These are phyloP conservation scores for Sesia bembeciformis DNA, from an alignment of 2,888 invertebrate genomes.

Conservation along the genomic window DNA sequence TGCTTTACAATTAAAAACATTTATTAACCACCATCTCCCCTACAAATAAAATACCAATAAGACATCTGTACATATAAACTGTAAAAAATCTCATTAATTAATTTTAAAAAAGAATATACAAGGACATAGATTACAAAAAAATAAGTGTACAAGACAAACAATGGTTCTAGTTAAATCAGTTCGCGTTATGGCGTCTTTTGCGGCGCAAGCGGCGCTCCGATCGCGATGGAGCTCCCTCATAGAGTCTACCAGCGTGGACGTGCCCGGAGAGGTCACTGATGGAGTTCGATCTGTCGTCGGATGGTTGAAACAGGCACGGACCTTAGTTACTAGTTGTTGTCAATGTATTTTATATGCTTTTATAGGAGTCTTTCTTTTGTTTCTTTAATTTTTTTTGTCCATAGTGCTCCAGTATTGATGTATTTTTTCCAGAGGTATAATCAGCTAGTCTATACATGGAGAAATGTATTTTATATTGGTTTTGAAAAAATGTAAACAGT, in stretches of 20 bases:
- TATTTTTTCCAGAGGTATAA: too few species aligned
- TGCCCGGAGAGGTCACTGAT: slow-evolving; percentile 78
- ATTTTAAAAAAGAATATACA: neutral
- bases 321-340: too few species aligned
- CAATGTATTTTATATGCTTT: too few species aligned
- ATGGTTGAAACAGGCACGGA: slow-evolving; percentile 85
- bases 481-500: too few species aligned
- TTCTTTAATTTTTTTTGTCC: too few species aligned
- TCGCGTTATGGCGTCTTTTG: slow-evolving; percentile 78
- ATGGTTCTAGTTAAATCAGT: slow-evolving; percentile 52
- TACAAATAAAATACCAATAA: too few species aligned
- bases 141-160: slow-evolving; percentile 5
- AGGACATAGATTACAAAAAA: neutral
- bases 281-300: slow-evolving; percentile 86
- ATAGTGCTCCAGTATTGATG: too few species aligned
- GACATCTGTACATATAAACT: too few species aligned
- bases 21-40: neutral
- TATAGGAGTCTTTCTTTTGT: too few species aligned
- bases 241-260: slow-evolving; percentile 79
- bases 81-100: too few species aligned
- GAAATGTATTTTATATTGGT: too few species aligned
- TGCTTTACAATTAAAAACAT: neutral
- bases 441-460: too few species aligned
- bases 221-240: slow-evolving; percentile 83
- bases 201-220: slow-evolving; percentile 80